Evolutionary conservation across 2,797 vertebrate species (phyloP).

Genomic region (Coccyzus lansbergi): DNA sequence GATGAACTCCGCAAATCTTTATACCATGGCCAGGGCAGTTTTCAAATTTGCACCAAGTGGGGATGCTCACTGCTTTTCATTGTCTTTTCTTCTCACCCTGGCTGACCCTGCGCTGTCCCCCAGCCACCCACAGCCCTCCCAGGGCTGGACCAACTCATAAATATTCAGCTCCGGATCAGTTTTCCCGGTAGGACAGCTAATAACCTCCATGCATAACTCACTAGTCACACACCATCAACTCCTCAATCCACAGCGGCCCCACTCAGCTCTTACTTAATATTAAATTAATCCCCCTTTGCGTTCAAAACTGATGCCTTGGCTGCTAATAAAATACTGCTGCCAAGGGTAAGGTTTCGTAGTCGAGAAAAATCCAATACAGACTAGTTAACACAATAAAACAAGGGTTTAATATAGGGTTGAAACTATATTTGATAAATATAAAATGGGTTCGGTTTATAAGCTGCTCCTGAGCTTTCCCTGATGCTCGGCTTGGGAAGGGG

Average conservation of each 20-base stretch:
- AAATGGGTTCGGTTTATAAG: background rate
- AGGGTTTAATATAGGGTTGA: no score
- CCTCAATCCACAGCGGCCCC: background rate
- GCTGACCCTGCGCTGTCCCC: fast-evolving
- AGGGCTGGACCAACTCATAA: background rate
- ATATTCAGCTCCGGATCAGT: background rate
- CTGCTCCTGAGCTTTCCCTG: background rate
- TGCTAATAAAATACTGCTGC: background rate
- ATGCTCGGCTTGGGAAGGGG: fast-evolving
- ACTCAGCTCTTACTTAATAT: background rate
- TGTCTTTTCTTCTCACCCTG: fast-evolving
- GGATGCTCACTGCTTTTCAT: background rate
- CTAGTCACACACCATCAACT: background rate
- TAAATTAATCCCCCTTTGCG: background rate
- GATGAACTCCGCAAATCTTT: background rate
- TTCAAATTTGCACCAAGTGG: fast-evolving
- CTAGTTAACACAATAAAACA: background rate
- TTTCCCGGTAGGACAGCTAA: background rate
- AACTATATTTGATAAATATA: background rate
- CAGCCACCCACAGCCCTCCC: background rate
- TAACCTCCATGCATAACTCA: background rate
- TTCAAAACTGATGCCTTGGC: background rate
- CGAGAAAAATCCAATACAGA: background rate
- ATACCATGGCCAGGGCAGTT: no score
- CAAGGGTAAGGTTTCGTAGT: background rate